Base-by-base conservation (phyloP, 2,888 invertebrate genomes). In the Drosophila vallismaia region DNA sequence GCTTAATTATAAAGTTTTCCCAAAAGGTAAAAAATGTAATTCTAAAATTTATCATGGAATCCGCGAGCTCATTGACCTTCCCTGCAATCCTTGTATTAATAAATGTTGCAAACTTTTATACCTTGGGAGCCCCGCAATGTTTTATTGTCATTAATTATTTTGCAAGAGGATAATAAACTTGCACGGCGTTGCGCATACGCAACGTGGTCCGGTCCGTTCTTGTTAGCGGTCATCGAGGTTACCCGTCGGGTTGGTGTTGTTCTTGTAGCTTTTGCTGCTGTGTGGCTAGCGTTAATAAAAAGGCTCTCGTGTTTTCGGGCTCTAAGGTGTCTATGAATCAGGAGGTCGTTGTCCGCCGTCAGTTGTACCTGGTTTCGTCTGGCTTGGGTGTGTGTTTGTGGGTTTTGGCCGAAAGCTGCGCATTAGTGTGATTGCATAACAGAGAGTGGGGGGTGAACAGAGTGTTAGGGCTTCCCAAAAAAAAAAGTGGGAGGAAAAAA, bases 381-480 rank as follows among this genome's bases (percentile, higher is more conserved):
- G 42, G 31, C 40, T n/a, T 29, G 24, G 14, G 10, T 56, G 54
- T 38, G 29, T 14, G 33, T 48, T 51, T 42, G 40, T 56, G 53
- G 24, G 48, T 69, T 64, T 66, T 72, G 77, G 82, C 85, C 81
- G 72, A 83, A 79, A 82, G 77, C 76, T 76, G 82, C 76, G 81
- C 87, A 85, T 85, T 85, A 85, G 86, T 85, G 76, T 79, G 85
- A 87, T 87, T 85, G 79, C 87, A 83, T 79, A 85, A 87, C 77
- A 81, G 24, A 33, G 36, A 36, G 38, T n/a, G 4, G 24, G 7
- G 8, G 29, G 48, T 45, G 31, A 10, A 2, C 0, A 50, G 56
- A 42, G 19, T 19, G 19, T 19, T 19, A 19, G 19, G 19, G 56
- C 45, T 33, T 33, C 9, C 33, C 28, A 28, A 28, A 28, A 19